Evolutionary conservation across 2,888 invertebrate species (phyloP).

Genomic region (Drosophila neonasuta): DNA sequence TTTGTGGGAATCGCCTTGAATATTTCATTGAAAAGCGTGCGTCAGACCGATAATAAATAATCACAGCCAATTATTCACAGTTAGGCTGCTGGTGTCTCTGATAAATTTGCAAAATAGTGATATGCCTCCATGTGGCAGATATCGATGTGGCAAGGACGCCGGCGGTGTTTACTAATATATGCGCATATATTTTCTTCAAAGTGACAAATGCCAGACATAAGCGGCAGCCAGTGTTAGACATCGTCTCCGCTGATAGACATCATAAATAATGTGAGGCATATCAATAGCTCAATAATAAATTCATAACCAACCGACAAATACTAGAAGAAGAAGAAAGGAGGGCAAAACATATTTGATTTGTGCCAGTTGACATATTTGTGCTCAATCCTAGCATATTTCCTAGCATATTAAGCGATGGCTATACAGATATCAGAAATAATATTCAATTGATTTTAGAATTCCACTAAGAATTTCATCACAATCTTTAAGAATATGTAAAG

Average conservation of each 20-base stretch:
- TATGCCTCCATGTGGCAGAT: conserved; percentile 20
- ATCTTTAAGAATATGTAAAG: too few species aligned
- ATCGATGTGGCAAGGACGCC: conserved; percentile 26
- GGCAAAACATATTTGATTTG: conserved; percentile 11
- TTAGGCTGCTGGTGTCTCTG: conserved; percentile 19
- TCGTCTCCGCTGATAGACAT: conserved; percentile 45
- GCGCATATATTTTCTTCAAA: conserved; percentile 49
- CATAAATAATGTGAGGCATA: conserved; percentile 68
- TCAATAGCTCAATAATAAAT: conserved; percentile 64
- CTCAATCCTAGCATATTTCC: background rate
- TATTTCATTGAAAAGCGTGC: conserved; percentile 21
- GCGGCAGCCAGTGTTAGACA: conserved; percentile 23
- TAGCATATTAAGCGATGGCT: too few species aligned
- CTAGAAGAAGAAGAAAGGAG: background rate
- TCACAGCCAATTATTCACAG: conserved; percentile 63
- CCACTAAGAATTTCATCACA: too few species aligned
- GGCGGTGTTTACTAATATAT: conserved; percentile 30
- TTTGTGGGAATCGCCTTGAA: conserved; percentile 11
- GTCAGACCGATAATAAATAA: conserved; percentile 45
- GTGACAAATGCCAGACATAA: conserved; percentile 57
- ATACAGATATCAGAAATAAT: background rate
- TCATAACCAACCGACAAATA: conserved; percentile 42
- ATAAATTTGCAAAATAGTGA: conserved; percentile 35
- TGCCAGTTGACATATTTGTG: conserved; percentile 11
- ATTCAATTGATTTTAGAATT: too few species aligned